phyloP scores from a whole-genome alignment of 1,140 invertebrate genomes.

The Heliconius congener region DNA sequence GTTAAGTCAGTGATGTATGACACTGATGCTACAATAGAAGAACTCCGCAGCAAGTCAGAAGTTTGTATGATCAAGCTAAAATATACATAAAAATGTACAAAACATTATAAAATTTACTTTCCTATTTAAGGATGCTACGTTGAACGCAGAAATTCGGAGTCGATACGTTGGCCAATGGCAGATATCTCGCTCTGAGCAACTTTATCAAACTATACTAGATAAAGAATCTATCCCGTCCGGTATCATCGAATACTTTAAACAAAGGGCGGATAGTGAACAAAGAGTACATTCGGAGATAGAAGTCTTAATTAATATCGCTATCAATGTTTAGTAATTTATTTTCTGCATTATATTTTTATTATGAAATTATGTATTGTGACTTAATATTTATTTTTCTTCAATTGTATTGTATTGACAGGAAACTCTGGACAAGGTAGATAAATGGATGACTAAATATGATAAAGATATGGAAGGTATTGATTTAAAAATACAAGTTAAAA shows the following conservation, averaged over 20 bases:
- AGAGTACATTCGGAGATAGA: constrained; percentile 67
- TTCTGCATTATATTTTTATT: background rate
- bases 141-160: constrained; percentile 54
- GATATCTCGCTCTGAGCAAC: constrained; percentile 61
- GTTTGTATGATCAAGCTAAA: constrained; percentile 38
- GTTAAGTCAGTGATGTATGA: constrained; percentile 61
- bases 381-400: background rate
- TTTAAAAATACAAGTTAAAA: constrained; percentile 68
- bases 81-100: background rate
- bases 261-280: constrained; percentile 57
- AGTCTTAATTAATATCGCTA: constrained; percentile 58
- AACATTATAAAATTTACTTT: background rate
- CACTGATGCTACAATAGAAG: constrained; percentile 52
- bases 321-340: constrained; percentile 51
- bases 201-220: constrained; percentile 49
- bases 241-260: constrained; percentile 56
- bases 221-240: constrained; percentile 45
- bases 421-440: constrained; percentile 62
- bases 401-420: constrained; percentile 48
- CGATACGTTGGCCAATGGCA: constrained; percentile 65
- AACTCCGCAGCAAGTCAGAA: constrained; percentile 47
- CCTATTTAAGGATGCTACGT: constrained; percentile 51
- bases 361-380: background rate
- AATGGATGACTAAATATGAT: constrained; percentile 75
- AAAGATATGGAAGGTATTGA: constrained; percentile 70